phyloP scores from a whole-genome alignment of 1,140 invertebrate genomes.

The Eupristina koningsbergeri region DNA sequence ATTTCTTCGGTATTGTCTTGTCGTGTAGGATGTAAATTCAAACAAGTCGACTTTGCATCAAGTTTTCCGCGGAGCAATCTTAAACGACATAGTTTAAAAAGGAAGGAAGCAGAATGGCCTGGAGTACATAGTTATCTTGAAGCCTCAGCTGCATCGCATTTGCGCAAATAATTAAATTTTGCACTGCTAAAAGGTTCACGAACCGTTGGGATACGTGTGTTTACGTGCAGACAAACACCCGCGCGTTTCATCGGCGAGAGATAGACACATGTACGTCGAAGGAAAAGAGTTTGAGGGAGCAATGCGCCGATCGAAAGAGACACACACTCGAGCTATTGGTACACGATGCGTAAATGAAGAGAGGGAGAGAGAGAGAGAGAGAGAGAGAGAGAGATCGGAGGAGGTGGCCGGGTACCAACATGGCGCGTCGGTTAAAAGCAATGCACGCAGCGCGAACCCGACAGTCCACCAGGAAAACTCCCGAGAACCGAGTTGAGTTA shows the following conservation, averaged over 20 bases:
- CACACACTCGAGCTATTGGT: neutral
- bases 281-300: neutral
- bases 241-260: too few species aligned
- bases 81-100: neutral
- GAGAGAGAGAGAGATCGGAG: constrained; percentile 2
- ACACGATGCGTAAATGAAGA: constrained; percentile 6
- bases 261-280: neutral
- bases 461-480: constrained; percentile 36
- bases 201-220: neutral
- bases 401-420: constrained; percentile 30
- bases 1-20: neutral
- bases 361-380: neutral
- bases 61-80: too few species aligned
- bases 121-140: neutral
- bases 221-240: neutral
- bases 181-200: neutral
- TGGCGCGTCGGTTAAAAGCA: constrained; percentile 47
- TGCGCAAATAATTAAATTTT: neutral
- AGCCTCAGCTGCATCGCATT: neutral
- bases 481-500: constrained; percentile 30
- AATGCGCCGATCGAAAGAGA: constrained; percentile 15
- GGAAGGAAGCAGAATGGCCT: neutral
- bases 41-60: too few species aligned
- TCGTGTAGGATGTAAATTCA: neutral
- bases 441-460: constrained; percentile 23